These are phyloP conservation scores for Cnemophilus loriae DNA, from an alignment of 2,113 vertebrate genomes.

Conservation along the genomic window DNA sequence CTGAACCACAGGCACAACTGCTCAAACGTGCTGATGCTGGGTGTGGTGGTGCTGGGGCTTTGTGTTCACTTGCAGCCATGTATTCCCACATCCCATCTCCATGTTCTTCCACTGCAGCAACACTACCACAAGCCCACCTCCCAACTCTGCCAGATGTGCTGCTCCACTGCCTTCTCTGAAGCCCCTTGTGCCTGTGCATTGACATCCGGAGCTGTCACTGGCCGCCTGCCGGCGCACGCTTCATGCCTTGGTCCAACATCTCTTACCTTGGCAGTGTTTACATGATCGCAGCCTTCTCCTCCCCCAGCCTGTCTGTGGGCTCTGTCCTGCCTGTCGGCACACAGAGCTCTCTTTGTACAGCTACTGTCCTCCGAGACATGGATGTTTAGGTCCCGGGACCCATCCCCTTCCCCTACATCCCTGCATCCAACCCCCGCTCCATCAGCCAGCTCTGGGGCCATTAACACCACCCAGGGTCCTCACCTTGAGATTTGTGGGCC, in stretches of 20 bases:
- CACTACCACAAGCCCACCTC: background rate
- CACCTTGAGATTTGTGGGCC: background rate
- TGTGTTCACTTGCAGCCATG: fast-evolving
- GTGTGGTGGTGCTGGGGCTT: fast-evolving
- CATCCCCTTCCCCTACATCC: background rate
- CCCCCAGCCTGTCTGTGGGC: background rate
- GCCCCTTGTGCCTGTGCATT: fast-evolving
- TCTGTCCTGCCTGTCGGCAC: background rate
- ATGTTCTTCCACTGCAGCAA: background rate
- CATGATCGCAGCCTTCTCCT: background rate
- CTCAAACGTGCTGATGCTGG: fast-evolving
- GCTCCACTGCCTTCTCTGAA: background rate
- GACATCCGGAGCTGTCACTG: background rate
- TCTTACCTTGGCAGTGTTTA: background rate
- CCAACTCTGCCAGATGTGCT: fast-evolving
- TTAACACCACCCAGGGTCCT: background rate
- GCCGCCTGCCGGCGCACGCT: background rate
- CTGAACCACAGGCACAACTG: background rate
- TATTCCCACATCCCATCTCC: background rate
- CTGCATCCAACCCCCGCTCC: background rate
- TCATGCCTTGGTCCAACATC: background rate
- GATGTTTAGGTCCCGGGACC: background rate
- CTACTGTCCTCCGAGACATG: background rate
- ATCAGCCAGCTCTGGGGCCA: background rate
- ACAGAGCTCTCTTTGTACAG: background rate